These are phyloP conservation scores for Spialia ferax DNA, from an alignment of 2,888 invertebrate species.

Conservation along the genomic window DNA sequence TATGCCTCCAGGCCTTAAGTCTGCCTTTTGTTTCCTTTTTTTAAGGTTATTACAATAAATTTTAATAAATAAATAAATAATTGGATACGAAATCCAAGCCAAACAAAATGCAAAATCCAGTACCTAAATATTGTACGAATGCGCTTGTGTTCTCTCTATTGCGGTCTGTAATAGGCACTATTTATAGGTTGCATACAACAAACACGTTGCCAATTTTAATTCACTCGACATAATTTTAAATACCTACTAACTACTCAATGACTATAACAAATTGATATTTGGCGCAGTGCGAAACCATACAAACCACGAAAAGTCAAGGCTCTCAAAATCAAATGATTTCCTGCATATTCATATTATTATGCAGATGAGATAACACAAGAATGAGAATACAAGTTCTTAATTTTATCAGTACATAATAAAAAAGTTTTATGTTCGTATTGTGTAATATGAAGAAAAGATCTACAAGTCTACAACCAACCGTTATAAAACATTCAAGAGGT, in stretches of 20 bases:
- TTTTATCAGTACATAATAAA: neutral
- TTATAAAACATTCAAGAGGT: neutral
- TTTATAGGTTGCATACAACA: neutral
- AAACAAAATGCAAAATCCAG: too few relatives aligned
- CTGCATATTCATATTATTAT: conserved; percentile 26
- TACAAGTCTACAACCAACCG: neutral
- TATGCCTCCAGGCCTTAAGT: too few relatives aligned
- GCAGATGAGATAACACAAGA: conserved; percentile 6
- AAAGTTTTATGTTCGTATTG: conserved; percentile 8
- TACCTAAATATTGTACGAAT: too few relatives aligned
- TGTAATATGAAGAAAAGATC: neutral
- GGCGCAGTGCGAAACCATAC: neutral
- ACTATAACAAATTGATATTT: conserved; percentile 14
- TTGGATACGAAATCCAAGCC: too few relatives aligned
- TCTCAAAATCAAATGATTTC: conserved; percentile 3
- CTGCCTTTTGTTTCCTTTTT: too few relatives aligned
- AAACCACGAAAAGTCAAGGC: conserved; percentile 32
- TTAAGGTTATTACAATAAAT: too few relatives aligned
- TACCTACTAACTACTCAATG: neutral
- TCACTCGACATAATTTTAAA: neutral
- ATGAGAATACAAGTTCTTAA: neutral
- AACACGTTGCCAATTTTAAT: neutral
- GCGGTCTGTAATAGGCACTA: neutral
- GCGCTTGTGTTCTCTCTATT: too few relatives aligned
- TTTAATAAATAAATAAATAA: too few relatives aligned